Conservation (phyloP, 1,140 invertebrate species). For the Euborellia annulipes region DNA sequence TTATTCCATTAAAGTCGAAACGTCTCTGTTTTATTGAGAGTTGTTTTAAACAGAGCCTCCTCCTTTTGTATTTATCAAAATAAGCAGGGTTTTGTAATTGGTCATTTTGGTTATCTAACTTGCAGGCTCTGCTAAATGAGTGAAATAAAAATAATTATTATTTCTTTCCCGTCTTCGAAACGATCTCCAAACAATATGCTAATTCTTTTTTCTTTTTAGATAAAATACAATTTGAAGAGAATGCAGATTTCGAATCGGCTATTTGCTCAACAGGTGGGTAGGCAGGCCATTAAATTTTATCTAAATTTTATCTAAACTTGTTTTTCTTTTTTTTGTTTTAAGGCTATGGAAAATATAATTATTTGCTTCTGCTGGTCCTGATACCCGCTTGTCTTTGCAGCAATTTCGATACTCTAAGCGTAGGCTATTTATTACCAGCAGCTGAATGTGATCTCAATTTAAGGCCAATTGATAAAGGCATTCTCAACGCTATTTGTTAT, state of each 20-base stretch:
- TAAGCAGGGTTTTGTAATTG: no score
- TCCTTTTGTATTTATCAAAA: no score
- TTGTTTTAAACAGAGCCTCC: no score
- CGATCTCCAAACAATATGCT: no score
- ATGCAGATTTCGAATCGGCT: constrained; percentile 42
- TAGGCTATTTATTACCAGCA: constrained; percentile 49
- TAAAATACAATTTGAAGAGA: no score
- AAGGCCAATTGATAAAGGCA: constrained; percentile 44
- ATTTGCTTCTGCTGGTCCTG: constrained; percentile 38
- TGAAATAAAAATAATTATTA: no score
- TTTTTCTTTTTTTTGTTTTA: not conserved
- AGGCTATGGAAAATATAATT: constrained; percentile 50
- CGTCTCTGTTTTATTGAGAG: no score
- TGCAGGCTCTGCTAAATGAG: no score
- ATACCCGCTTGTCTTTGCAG: constrained; percentile 44
- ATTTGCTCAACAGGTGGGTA: constrained; percentile 30
- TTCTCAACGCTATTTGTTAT: constrained; percentile 47
- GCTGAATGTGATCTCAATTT: constrained; percentile 53
- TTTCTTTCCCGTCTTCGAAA: no score
- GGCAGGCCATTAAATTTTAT: not conserved
- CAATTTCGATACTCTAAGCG: constrained; percentile 43
- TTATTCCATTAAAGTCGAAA: no score
- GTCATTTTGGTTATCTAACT: no score
- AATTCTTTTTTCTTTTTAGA: no score
- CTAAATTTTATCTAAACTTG: not conserved